A percentile compares a stretch with the other conserved stretches of the same genome.
Evolutionary conservation across 2,113 vertebrate species (phyloP).

Genomic region (Phyllostomus discolor): DNA sequence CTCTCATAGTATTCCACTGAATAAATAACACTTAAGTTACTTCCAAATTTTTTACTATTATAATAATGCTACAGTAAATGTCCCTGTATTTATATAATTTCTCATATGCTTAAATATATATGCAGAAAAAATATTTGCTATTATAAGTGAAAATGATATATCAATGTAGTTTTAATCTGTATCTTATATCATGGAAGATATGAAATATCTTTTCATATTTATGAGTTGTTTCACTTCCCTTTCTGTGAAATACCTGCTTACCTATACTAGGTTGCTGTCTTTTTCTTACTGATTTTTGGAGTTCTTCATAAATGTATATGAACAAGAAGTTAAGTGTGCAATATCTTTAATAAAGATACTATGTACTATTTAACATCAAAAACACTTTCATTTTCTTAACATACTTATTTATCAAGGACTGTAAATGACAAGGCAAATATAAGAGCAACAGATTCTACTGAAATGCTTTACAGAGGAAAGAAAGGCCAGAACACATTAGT

Average conservation of each 20-base stretch:
- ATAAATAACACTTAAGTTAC: not conserved
- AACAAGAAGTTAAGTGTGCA: not conserved
- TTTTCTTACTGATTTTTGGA: conserved; percentile 13
- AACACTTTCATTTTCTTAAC: not conserved
- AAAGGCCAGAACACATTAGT: not conserved
- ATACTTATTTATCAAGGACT: not conserved
- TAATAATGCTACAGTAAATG: not conserved
- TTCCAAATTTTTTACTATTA: conserved; percentile 4
- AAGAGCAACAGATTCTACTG: not conserved
- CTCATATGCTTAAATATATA: not conserved
- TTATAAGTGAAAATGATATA: not conserved
- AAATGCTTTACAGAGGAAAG: not conserved
- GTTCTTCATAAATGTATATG: not conserved
- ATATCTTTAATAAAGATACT: not conserved
- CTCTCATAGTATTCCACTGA: not conserved
- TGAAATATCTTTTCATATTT: not conserved
- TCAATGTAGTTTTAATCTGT: not conserved
- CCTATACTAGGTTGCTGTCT: not conserved
- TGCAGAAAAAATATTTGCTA: not conserved
- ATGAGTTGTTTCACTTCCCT: not conserved
- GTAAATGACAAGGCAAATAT: not conserved
- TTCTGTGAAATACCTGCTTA: not conserved
- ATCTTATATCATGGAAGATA: not conserved
- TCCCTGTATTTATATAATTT: not conserved
- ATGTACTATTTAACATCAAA: not conserved